phyloP scores from a whole-genome alignment of 2,888 invertebrate genomes.

The Camptogramma bilineatum region DNA sequence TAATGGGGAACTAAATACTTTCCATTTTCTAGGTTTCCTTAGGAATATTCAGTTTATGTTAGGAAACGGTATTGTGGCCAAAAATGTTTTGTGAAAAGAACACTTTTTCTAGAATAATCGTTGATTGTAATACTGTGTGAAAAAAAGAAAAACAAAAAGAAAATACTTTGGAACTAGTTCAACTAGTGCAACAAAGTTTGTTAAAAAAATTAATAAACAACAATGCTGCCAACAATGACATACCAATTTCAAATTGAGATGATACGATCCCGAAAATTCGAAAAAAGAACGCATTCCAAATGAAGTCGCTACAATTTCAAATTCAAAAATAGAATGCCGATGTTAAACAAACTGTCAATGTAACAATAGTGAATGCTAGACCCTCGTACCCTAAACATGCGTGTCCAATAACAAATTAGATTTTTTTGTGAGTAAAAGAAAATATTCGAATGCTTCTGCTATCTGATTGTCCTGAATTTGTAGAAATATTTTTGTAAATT shows the following conservation, averaged over 20 bases:
- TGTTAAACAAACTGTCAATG: slow-evolving; percentile 74
- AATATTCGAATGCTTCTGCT: slow-evolving; percentile 56
- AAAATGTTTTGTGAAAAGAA: no score
- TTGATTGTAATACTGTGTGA: no score
- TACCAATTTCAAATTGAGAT: slow-evolving; percentile 53
- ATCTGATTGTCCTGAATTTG: slow-evolving; percentile 45
- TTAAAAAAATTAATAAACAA: slow-evolving; percentile 16
- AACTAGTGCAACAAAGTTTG: no score
- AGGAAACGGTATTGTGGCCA: no score
- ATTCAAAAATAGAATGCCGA: slow-evolving; percentile 56
- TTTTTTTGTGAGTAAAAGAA: slow-evolving; percentile 54
- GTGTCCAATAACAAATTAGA: slow-evolving; percentile 69
- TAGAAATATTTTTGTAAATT: slow-evolving; percentile 41
- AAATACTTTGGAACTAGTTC: no score
- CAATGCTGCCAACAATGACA: slow-evolving; percentile 38
- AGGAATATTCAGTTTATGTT: not conserved
- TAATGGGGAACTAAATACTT: slow-evolving; percentile 9
- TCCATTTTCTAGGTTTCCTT: slow-evolving; percentile 1
- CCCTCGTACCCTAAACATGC: slow-evolving; percentile 59
- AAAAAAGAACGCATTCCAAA: slow-evolving; percentile 58
- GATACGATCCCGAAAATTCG: slow-evolving; percentile 64
- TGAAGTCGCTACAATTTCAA: slow-evolving; percentile 70
- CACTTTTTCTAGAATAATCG: no score
- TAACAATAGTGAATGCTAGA: slow-evolving; percentile 62
- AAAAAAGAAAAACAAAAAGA: no score